phyloP scores from a whole-genome alignment of 2,797 vertebrate genomes.

The Phaenicophaeus curvirostris region DNA sequence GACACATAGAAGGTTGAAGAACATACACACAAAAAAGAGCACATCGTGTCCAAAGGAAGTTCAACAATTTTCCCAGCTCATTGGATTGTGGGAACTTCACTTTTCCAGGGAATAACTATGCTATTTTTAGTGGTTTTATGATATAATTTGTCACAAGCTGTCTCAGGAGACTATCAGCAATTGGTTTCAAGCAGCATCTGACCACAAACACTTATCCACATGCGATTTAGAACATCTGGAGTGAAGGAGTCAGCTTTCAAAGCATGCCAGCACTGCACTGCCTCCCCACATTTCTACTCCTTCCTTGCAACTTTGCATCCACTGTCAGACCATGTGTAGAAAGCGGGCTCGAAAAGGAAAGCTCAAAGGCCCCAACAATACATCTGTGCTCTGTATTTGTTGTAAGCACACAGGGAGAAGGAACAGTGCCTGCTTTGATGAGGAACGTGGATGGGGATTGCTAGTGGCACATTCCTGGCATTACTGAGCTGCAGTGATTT shows the following conservation, averaged over 20 bases:
- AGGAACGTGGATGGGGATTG: background rate
- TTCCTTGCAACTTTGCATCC: background rate
- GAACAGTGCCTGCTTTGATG: background rate
- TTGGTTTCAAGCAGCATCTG: conserved; percentile 88
- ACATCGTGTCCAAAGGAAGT: conserved; percentile 67
- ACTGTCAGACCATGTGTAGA: background rate
- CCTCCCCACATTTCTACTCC: background rate
- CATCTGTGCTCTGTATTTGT: background rate
- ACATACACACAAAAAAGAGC: conserved; percentile 26
- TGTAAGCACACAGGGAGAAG: rapidly evolving
- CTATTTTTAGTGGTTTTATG: conserved; percentile 94
- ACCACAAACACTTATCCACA: conserved; percentile 87
- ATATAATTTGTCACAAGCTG: conserved; percentile 86
- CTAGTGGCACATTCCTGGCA: background rate
- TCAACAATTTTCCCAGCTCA: conserved; percentile 91
- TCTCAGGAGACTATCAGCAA: conserved; percentile 89
- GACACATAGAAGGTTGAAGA: conserved; percentile 50
- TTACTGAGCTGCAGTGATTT: background rate
- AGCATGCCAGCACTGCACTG: background rate
- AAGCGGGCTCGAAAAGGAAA: rapidly evolving
- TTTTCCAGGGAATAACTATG: conserved; percentile 84
- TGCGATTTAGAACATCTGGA: conserved; percentile 94
- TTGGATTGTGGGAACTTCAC: conserved; percentile 92
- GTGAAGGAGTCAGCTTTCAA: background rate
- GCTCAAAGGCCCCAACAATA: background rate